Evolutionary conservation across 2,797 vertebrate species (phyloP).

Genomic region (Diplodus sargus): DNA sequence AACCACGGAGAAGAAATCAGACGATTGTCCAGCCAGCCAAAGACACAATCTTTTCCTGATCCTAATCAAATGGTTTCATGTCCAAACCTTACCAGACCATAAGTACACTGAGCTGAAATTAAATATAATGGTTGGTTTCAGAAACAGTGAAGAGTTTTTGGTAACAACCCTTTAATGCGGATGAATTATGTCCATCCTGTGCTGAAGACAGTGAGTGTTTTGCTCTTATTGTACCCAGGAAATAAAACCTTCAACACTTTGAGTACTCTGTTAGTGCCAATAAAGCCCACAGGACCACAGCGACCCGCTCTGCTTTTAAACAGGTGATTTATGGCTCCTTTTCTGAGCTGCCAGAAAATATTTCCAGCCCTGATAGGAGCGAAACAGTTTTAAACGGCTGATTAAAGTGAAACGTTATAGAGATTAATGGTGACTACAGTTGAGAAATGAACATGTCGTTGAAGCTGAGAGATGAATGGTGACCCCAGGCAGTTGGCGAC

Average conservation of each 20-base stretch:
- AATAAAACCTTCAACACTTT: slow-evolving; percentile 23
- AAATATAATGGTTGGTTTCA: too few species aligned
- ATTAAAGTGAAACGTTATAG: slow-evolving; percentile 51
- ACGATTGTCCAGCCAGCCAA: too few species aligned
- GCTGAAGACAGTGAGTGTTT: background rate
- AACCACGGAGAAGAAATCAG: too few species aligned
- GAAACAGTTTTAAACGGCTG: slow-evolving; percentile 39
- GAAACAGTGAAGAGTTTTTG: background rate
- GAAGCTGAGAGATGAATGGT: slow-evolving; percentile 27
- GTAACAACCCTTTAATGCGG: background rate
- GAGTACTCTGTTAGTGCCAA: background rate
- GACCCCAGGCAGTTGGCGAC: slow-evolving; percentile 23
- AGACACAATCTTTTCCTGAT: too few species aligned
- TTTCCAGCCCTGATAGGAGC: slow-evolving; percentile 64
- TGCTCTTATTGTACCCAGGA: background rate
- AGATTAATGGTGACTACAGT: slow-evolving; percentile 59
- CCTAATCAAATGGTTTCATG: too few species aligned
- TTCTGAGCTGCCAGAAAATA: slow-evolving; percentile 57
- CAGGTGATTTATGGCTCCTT: slow-evolving; percentile 59
- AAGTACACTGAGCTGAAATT: too few species aligned
- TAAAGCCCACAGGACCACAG: slow-evolving; percentile 19
- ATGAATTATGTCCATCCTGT: background rate
- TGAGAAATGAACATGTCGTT: slow-evolving; percentile 41
- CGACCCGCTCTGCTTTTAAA: slow-evolving; percentile 14
- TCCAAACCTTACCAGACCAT: too few species aligned